These are phyloP conservation scores for Cepaea nemoralis DNA, from an alignment of 1,140 invertebrate genomes.

Conservation along the genomic window DNA sequence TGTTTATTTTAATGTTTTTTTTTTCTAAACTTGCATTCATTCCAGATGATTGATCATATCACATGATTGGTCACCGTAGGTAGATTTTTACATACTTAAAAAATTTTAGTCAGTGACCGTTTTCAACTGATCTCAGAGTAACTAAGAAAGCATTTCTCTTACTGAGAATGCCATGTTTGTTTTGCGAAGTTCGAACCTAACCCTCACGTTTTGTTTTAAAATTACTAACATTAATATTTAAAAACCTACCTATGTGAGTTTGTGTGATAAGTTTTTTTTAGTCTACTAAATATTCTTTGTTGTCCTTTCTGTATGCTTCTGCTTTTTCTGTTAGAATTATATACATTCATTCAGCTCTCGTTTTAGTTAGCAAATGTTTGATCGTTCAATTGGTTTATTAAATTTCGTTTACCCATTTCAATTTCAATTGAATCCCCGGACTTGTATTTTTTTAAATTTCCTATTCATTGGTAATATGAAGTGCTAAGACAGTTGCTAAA, in stretches of 20 bases:
- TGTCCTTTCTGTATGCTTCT: background rate
- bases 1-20: background rate
- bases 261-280: background rate
- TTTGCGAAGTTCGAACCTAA: background rate
- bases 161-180: background rate
- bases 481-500: background rate
- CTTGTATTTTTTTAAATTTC: background rate
- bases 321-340: background rate
- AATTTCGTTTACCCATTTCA: background rate
- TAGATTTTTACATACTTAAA: constrained; percentile 6
- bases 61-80: constrained; percentile 32
- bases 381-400: background rate
- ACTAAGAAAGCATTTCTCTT: background rate
- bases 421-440: background rate
- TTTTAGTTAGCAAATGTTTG: background rate
- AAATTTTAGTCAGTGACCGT: background rate
- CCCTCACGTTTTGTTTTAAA: background rate
- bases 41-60: constrained; percentile 33
- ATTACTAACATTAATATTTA: background rate
- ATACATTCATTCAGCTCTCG: background rate
- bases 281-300: constrained; percentile 3
- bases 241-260: constrained; percentile 11
- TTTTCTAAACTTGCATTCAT: constrained; percentile 28
- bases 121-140: background rate
- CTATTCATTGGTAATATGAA: background rate